Evolutionary conservation across 2,888 invertebrate species (phyloP).

Genomic region (Acanthosepion lycidas): DNA sequence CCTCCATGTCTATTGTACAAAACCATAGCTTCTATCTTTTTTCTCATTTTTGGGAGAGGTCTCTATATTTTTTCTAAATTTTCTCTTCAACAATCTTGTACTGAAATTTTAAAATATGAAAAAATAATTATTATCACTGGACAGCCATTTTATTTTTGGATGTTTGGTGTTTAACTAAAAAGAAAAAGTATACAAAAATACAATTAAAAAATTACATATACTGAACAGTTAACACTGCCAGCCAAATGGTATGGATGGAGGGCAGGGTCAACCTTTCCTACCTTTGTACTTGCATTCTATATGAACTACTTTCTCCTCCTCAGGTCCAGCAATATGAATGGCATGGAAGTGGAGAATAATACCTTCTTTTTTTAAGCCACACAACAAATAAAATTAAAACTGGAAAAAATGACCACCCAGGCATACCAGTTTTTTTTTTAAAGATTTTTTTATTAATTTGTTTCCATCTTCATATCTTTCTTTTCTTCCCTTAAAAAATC

Average conservation of each 20-base stretch:
- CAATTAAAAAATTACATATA: neutral
- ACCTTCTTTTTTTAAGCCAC: neutral
- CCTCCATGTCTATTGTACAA: neutral
- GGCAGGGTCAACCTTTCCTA: neutral
- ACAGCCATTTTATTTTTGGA: neutral
- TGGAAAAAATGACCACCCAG: neutral
- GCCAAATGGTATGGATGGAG: neutral
- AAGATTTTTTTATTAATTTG: neutral
- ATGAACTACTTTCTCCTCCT: neutral
- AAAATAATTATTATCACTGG: neutral
- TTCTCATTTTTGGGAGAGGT: neutral
- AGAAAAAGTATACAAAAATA: neutral
- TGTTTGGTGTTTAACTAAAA: slow-evolving; percentile 14
- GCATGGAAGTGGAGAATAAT: slow-evolving; percentile 14
- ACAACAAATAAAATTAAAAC: neutral
- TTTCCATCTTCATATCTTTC: neutral
- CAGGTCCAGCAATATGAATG: slow-evolving; percentile 24
- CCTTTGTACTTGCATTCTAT: neutral
- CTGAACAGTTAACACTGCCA: neutral
- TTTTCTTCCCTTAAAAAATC: neutral
- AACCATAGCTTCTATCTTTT: neutral
- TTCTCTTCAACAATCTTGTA: slow-evolving; percentile 8
- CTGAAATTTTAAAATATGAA: neutral
- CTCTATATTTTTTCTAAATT: slow-evolving; percentile 17
- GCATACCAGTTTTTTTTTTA: neutral